Conservation (phyloP, 2,888 invertebrate genomes). For the Aradus depressus region DNA sequence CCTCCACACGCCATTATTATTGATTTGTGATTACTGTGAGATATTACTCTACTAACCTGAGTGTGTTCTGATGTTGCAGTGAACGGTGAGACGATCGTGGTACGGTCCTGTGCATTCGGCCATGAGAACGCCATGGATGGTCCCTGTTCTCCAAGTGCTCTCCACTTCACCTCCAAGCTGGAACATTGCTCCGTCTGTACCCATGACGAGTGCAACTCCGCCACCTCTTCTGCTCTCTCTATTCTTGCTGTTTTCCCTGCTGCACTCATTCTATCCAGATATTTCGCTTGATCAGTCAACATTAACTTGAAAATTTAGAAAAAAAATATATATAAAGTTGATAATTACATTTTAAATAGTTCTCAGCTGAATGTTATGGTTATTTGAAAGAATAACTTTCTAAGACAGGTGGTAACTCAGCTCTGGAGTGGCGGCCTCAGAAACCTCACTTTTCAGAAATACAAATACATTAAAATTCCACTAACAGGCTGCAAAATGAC, state of each 20-base stretch:
- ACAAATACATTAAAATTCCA: too few relatives aligned
- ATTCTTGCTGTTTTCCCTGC: slow-evolving; percentile 20
- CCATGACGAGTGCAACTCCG: slow-evolving; percentile 55
- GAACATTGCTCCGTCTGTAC: slow-evolving; percentile 57
- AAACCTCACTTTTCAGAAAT: too few relatives aligned
- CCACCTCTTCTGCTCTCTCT: slow-evolving; percentile 37
- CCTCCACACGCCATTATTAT: too few relatives aligned
- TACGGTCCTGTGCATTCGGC: slow-evolving; percentile 50
- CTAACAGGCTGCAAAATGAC: too few relatives aligned
- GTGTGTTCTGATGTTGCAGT: slow-evolving; percentile 40
- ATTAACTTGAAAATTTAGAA: not conserved
- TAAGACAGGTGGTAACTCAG: too few relatives aligned
- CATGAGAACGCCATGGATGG: slow-evolving; percentile 43
- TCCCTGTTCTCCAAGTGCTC: slow-evolving; percentile 41
- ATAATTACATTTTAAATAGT: not conserved
- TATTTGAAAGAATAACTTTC: too few relatives aligned
- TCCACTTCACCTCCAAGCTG: slow-evolving; percentile 42
- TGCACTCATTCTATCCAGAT: slow-evolving; percentile 14
- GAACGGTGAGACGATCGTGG: slow-evolving; percentile 42
- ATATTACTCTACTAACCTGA: too few relatives aligned
- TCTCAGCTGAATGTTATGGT: not conserved
- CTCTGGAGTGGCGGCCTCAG: too few relatives aligned
- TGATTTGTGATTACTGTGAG: too few relatives aligned
- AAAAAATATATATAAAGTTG: not conserved
- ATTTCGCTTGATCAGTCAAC: too few relatives aligned